Evolutionary conservation across 1,140 invertebrate species (phyloP), one percentile per base, ranked within the genome.

Genomic region (Paraescarpia echinospica): DNA sequence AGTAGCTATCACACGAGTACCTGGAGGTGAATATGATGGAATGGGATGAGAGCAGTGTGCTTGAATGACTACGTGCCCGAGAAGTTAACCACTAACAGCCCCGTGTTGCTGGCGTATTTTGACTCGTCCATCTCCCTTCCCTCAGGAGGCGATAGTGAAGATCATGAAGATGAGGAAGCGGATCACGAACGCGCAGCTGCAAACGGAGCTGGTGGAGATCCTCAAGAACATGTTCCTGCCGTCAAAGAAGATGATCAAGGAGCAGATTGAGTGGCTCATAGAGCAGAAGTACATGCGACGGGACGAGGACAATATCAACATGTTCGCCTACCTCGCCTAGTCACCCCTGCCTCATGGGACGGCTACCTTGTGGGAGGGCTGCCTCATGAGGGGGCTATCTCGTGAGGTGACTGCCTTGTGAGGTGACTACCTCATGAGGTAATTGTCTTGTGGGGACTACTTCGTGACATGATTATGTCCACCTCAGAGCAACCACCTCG

Each of bases 161-260:
- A 99, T 99, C 92, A 97, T 99, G 95, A 99, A 99, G 96, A 99
- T 99, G 98, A 97, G 99, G 92, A 99, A 99, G 96, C 97, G 97
- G 89, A 98, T 99, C 91, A 98, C 97, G 33, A 99, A 99, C 96
- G 98, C 98, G 91, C 98, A 99, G 93, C 96, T 99, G 90, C 99
- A 99, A 94, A 98, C 98, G 88, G 99, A 99, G 97, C 97, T 99
- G 88, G 98, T 99, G 12, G 99, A 99, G 96, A 99, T 99, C 96
- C 96, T 99, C 91, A 99, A 99, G 96, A 99, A 99, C 96, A 99
- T 99, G 98, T 99, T 99, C 97, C 96, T 99, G 94, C 99, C 99
- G 48, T 99, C 98, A 93, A 99, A 99, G 96, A 99, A 99, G 96
- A 98, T 99, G 97, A 99, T 99, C 94, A 99, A 99, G 96, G 99